phyloP scores from a whole-genome alignment of 2,113 vertebrate genomes.

The Eira barbara region DNA sequence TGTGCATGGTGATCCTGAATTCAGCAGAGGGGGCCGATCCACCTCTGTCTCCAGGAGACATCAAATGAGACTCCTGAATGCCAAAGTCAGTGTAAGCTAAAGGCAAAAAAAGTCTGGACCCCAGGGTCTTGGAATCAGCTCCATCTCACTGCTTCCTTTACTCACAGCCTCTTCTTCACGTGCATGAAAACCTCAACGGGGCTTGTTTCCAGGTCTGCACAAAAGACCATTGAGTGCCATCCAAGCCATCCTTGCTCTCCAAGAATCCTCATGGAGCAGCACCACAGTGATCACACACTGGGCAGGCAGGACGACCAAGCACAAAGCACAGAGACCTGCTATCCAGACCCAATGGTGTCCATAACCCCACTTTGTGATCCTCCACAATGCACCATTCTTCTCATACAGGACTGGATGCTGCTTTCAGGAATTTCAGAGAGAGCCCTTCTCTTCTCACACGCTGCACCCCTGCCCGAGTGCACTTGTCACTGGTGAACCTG shows the following conservation, averaged over 20 bases:
- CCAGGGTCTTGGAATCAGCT: background rate
- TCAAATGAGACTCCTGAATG: background rate
- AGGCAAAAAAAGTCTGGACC: background rate
- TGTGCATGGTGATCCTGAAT: background rate
- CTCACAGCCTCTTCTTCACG: background rate
- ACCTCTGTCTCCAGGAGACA: background rate
- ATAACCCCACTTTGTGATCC: background rate
- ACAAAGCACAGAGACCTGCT: background rate
- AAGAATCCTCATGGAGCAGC: background rate
- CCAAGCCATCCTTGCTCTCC: background rate
- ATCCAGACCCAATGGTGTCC: background rate
- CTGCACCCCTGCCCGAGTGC: background rate
- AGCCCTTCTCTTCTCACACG: background rate
- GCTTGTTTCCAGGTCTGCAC: slow-evolving; percentile 24
- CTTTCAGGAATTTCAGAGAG: slow-evolving; percentile 1
- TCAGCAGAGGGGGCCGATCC: background rate
- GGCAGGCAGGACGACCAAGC: background rate
- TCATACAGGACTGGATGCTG: background rate
- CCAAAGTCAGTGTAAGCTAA: background rate
- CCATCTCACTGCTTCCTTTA: background rate
- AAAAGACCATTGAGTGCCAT: background rate
- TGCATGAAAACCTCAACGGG: background rate
- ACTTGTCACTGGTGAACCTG: background rate
- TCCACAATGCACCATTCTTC: background rate
- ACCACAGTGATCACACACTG: slow-evolving; percentile 6